phyloP scores from a whole-genome alignment of 2,888 invertebrate genomes.

The Euproctis similis region DNA sequence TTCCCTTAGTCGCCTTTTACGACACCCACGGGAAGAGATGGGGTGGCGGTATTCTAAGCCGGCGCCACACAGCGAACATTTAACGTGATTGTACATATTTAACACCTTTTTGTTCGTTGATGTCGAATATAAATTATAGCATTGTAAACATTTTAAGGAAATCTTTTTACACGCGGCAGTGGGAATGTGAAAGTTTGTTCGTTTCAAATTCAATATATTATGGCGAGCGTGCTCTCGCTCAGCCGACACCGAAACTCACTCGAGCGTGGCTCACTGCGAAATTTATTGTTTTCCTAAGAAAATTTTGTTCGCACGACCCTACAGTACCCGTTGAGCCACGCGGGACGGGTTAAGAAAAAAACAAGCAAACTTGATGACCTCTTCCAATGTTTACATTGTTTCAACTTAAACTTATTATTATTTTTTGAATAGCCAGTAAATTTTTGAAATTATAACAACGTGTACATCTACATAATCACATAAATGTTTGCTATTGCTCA shows the following conservation, averaged over 20 bases:
- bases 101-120: constrained; percentile 36
- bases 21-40: too few species aligned
- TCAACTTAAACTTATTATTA: not conserved
- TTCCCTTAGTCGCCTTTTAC: too few species aligned
- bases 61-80: too few species aligned
- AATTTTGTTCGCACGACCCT: constrained; percentile 62
- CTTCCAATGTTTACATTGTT: constrained; percentile 32
- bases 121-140: constrained; percentile 56
- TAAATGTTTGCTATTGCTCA: too few species aligned
- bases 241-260: constrained; percentile 74
- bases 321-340: constrained; percentile 47
- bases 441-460: too few species aligned
- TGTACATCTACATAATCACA: too few species aligned
- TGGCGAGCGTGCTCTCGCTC: constrained; percentile 72
- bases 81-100: too few species aligned
- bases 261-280: constrained; percentile 71
- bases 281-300: constrained; percentile 76
- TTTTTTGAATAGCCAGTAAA: too few species aligned
- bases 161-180: constrained; percentile 66
- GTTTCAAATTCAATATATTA: constrained; percentile 76
- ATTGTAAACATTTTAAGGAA: constrained; percentile 67
- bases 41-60: too few species aligned
- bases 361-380: constrained; percentile 57
- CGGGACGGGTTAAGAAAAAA: constrained; percentile 52
- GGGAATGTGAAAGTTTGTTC: constrained; percentile 71